These are phyloP conservation scores for Drosophila yooni DNA, from an alignment of 2,888 invertebrate species.

Conservation along the genomic window DNA sequence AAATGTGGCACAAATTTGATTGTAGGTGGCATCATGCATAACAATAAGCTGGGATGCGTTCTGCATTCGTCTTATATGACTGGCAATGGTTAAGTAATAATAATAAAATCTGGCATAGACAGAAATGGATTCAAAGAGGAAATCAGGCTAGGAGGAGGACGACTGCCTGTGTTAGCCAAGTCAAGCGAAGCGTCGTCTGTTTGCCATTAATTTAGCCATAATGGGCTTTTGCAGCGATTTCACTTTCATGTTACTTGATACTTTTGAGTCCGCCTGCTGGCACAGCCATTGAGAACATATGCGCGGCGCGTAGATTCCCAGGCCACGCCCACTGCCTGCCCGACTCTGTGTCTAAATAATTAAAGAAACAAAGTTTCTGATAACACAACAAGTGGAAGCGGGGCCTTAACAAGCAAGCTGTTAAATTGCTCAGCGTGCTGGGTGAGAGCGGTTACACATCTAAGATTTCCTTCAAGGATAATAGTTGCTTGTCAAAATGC, in stretches of 20 bases:
- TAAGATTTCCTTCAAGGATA: slow-evolving; percentile 18
- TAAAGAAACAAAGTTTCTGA: slow-evolving; percentile 69
- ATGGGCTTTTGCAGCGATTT: slow-evolving; percentile 70
- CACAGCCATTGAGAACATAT: slow-evolving; percentile 70
- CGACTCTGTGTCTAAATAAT: slow-evolving; percentile 58
- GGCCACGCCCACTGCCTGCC: slow-evolving; percentile 22
- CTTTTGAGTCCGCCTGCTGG: slow-evolving; percentile 49
- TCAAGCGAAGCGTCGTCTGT: slow-evolving; percentile 7
- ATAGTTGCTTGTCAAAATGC: slow-evolving; percentile 11
- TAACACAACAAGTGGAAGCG: slow-evolving; percentile 46
- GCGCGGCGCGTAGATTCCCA: slow-evolving; percentile 35
- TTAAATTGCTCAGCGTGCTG: slow-evolving; percentile 37
- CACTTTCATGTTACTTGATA: slow-evolving; percentile 77
- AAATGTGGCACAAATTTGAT: slow-evolving; percentile 65
- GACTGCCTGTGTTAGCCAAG: not conserved
- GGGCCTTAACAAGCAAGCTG: slow-evolving; percentile 50
- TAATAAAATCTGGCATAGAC: slow-evolving; percentile 44
- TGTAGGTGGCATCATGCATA: slow-evolving; percentile 67
- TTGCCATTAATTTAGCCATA: slow-evolving; percentile 75
- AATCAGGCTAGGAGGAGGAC: not conserved
- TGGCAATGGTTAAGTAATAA: slow-evolving; percentile 27
- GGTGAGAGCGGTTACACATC: slow-evolving; percentile 5
- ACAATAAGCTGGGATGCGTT: slow-evolving; percentile 55
- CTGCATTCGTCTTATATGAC: slow-evolving; percentile 1
- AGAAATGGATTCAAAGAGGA: slow-evolving; percentile 51